Base-by-base conservation (phyloP, 2,113 vertebrate species). In the Arizona elegans region DNA sequence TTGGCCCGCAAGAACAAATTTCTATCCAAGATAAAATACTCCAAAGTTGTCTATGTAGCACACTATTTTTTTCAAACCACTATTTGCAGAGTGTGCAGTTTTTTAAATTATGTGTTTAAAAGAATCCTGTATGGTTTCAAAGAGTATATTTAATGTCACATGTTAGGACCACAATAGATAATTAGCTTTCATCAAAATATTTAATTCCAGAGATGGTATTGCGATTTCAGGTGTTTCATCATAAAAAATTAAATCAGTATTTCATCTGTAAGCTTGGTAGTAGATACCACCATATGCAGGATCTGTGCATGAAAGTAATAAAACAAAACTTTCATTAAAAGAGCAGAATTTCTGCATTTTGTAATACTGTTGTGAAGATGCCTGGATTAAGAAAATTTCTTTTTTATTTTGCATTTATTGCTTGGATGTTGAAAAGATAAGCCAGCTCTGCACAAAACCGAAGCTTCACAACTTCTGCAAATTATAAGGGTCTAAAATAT, bases 171-270 rank as follows among this genome's bases (percentile, higher is more conserved):
- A 24, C 1, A 3, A 0, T 91, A 47, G 87, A 43, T 90, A n/a
- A 38, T 53, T 12, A 6, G 0, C 0, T 93, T 94, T 10, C 47
- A 91, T 88, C 29, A 75, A 0, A 91, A 4, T n/a, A 0, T 0
- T 0, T 59, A 21, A 2, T 55, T 93, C 87, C 19, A 55, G 65
- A 59, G 43, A 43, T 11, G 86, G 55, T 86, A 26, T 26, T 91
- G 17, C 86, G 65, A 90, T 55, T 12, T 93, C 93, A 52, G 43
- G 47, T 26, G 9, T 54, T 91, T 94, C 17, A 52, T 5, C 47
- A 62, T 86, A 53, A 55, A 53, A 90, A 62, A 93, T 86, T 52
- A 90, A 47, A 17, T 26, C 43, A 8, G 19, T 10, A 33, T 11
- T 86, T 86, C 58, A 85, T 86, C 23, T 55, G 17, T 92, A 59